Evolutionary conservation across 2,797 vertebrate species (phyloP).

Genomic region (Limnodromus scolopaceus): DNA sequence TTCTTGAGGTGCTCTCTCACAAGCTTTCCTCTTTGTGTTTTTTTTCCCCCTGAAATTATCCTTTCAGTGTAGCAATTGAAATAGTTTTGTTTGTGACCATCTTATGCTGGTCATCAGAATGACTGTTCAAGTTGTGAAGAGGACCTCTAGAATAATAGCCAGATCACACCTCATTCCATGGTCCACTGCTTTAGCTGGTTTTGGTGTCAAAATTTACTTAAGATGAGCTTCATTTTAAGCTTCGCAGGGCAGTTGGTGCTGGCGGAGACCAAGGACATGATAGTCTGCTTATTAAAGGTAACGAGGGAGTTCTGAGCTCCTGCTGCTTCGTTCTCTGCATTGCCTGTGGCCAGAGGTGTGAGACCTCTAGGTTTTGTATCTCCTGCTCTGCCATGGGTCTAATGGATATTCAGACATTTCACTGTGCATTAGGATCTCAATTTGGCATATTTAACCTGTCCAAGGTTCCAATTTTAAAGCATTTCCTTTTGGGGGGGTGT

Average conservation of each 20-base stretch:
- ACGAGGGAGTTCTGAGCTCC: background rate
- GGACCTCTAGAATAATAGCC: background rate
- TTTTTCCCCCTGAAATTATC: background rate
- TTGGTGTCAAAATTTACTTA: background rate
- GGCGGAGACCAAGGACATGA: background rate
- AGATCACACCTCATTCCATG: background rate
- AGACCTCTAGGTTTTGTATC: background rate
- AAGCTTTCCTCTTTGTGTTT: background rate
- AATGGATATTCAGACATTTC: background rate
- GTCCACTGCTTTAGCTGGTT: background rate
- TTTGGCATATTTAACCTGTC: background rate
- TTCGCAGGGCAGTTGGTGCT: background rate
- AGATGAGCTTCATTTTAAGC: background rate
- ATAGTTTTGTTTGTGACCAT: background rate
- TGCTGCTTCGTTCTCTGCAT: rapidly evolving
- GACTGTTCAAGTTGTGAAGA: background rate
- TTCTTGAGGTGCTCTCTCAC: background rate
- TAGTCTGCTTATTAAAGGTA: background rate
- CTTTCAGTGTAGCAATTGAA: background rate
- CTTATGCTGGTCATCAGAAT: background rate
- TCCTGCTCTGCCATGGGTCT: background rate
- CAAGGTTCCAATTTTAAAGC: background rate
- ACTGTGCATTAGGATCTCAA: background rate
- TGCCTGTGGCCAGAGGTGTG: rapidly evolving
- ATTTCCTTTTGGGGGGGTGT: background rate